Evolutionary conservation across 2,888 invertebrate species (phyloP).

Genomic region (Tholera decimalis): DNA sequence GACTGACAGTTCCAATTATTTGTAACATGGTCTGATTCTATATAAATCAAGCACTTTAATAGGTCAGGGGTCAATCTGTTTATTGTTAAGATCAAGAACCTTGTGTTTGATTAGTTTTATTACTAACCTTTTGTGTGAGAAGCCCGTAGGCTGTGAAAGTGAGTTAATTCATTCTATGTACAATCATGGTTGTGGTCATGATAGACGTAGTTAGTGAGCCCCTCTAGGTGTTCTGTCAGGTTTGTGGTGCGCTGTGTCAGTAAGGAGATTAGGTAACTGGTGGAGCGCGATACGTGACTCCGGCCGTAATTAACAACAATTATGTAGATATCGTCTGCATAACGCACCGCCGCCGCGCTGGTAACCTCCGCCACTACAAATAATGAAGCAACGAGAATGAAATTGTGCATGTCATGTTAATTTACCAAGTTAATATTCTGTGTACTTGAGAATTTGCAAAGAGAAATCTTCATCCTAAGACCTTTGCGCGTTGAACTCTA

Average conservation of each 20-base stretch:
- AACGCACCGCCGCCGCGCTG: slow-evolving; percentile 56
- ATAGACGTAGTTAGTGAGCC: slow-evolving; percentile 55
- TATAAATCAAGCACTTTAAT: slow-evolving; percentile 49
- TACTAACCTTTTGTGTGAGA: slow-evolving; percentile 66
- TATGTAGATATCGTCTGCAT: slow-evolving; percentile 58
- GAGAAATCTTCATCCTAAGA: slow-evolving; percentile 49
- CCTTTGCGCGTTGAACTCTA: slow-evolving; percentile 56
- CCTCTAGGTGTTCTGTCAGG: slow-evolving; percentile 51
- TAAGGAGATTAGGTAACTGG: slow-evolving; percentile 53
- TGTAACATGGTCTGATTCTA: slow-evolving; percentile 46
- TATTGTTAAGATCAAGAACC: slow-evolving; percentile 69
- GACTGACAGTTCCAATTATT: slow-evolving; percentile 65
- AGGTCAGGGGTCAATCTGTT: slow-evolving; percentile 65
- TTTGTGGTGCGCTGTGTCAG: slow-evolving; percentile 40
- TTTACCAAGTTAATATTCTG: slow-evolving; percentile 43
- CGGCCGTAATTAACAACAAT: slow-evolving; percentile 58
- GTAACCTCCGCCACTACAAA: slow-evolving; percentile 47
- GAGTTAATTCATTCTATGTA: slow-evolving; percentile 60
- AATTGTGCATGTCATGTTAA: slow-evolving; percentile 59
- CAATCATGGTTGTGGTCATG: slow-evolving; percentile 56
- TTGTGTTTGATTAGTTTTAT: slow-evolving; percentile 73
- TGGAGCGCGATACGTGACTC: slow-evolving; percentile 43
- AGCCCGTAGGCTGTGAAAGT: slow-evolving; percentile 71
- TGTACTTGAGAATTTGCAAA: slow-evolving; percentile 38
- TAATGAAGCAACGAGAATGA: slow-evolving; percentile 47